Evolutionary conservation across 2,888 invertebrate genomes (phyloP).

Genomic region (Cheilosia soror): DNA sequence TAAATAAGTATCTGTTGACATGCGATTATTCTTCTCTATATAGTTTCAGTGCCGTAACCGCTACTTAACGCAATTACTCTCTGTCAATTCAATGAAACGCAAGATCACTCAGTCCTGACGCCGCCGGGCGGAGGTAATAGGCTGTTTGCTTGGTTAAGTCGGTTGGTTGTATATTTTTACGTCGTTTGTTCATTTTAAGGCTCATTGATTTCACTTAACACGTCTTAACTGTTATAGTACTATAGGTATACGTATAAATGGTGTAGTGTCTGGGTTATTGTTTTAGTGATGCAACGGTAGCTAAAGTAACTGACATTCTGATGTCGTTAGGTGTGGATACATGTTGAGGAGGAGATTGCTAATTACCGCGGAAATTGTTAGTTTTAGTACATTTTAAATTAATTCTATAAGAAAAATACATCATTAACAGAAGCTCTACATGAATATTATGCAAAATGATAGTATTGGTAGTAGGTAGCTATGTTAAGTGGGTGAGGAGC

Average conservation of each 20-base stretch:
- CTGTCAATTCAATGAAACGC: conserved; percentile 58
- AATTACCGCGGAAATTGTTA: conserved; percentile 3
- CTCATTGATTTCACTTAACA: conserved; percentile 65
- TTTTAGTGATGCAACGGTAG: conserved; percentile 33
- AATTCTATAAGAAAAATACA: background rate
- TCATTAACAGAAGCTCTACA: too few species aligned
- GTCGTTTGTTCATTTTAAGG: conserved; percentile 50
- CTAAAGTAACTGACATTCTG: conserved; percentile 28
- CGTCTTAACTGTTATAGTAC: conserved; percentile 22
- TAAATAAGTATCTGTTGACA: conserved; percentile 72
- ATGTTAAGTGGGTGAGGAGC: too few species aligned
- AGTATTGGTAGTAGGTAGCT: too few species aligned
- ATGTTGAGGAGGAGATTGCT: background rate
- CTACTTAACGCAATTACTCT: conserved; percentile 66
- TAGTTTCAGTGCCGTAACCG: conserved; percentile 36
- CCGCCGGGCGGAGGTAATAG: background rate
- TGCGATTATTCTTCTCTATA: conserved; percentile 59
- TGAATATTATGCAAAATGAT: too few species aligned
- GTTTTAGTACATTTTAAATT: background rate
- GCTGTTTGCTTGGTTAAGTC: conserved; percentile 1
- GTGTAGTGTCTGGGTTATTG: background rate
- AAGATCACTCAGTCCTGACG: conserved; percentile 65
- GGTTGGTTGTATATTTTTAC: background rate
- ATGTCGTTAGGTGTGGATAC: conserved; percentile 9
- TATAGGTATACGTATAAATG: background rate